Base-by-base conservation (phyloP, 1,140 invertebrate species). In the Halesus radiatus region DNA sequence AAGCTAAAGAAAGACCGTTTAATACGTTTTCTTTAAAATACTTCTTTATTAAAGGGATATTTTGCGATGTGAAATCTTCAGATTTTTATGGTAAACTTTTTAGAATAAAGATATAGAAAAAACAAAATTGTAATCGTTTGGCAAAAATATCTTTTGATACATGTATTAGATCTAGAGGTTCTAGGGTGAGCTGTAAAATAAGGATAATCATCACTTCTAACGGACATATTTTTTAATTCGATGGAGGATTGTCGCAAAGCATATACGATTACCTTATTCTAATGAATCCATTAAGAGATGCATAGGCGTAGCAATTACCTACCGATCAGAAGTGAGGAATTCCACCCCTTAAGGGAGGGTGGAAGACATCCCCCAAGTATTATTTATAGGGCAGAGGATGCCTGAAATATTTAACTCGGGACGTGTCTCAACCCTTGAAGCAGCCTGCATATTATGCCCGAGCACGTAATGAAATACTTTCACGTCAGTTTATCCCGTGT, bases 381-480 rank as follows among this genome's bases (percentile, higher is more conserved):
- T 80, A 83, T 83, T 83, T 83, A 83, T 80, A 58, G 58, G 75
- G 60, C 64, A 53, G 75, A 77, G 75, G 58, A 77, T 66, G 75
- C 58, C 45, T 80, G 73, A 83, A 83, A 83, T 83, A 83, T 83
- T 77, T 66, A 77, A 64, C 75, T 64, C 58, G 76, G 79, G 72
- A 80, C 81, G 79, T 83, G 79, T 83, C 81, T 78, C 79, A 80
- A 75, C 81, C 79, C 79, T 80, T 80, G 70, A 80, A 78, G 58
- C 74, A 72, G 76, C 78, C 81, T 80, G 58, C 77, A 80, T 73
- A 83, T 83, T 83, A 83, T 83, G 80, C 82, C 62, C 62, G 77
- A 62, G 80, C 82, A 83, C 82, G 79, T 83, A 83, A 81, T 81
- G 82, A 83, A 83, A 83, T 83, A 83, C 82, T 81, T 81, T 79